Percentiles rank a stretch among this genome's conserved stretches.
phyloP scores from a whole-genome alignment of 2,113 vertebrate species.

The Spermophilus dauricus region DNA sequence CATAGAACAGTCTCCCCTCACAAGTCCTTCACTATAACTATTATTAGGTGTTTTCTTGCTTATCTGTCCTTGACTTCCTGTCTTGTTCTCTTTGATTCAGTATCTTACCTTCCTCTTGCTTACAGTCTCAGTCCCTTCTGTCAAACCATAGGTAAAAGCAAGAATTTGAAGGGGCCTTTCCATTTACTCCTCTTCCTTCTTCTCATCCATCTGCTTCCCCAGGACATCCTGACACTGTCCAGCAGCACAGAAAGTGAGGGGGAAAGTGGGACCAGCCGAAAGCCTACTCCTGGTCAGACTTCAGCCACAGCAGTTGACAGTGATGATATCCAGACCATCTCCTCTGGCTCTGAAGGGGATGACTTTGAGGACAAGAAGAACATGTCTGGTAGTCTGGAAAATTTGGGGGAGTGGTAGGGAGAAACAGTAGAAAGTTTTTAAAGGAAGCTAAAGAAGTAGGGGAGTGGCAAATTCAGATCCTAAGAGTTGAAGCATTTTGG shows the following conservation, averaged over 20 bases:
- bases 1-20: background rate
- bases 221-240: slow-evolving; percentile 96
- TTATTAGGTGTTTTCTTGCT: background rate
- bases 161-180: no score
- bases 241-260: slow-evolving; percentile 91
- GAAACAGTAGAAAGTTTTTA: background rate
- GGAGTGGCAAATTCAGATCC: background rate
- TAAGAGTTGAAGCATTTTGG: background rate
- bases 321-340: slow-evolving; percentile 98
- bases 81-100: background rate
- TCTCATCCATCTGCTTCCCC: background rate
- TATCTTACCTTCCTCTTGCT: background rate
- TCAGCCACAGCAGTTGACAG: slow-evolving; percentile 91
- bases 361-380: slow-evolving; percentile 93
- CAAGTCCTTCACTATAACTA: background rate
- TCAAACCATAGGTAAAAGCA: background rate
- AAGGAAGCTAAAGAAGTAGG: background rate
- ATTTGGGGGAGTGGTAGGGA: background rate
- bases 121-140: background rate
- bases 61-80: background rate
- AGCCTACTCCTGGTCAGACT: slow-evolving; percentile 71
- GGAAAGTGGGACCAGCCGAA: slow-evolving; percentile 84
- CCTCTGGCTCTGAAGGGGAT: slow-evolving; percentile 95
- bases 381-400: slow-evolving; percentile 74
- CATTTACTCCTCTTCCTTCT: background rate